A percentile compares a stretch with the other conserved stretches of the same genome.
Evolutionary conservation across 2,113 vertebrate genomes (phyloP).

Genomic region (Sinocyclocheilus maitianheensis): DNA sequence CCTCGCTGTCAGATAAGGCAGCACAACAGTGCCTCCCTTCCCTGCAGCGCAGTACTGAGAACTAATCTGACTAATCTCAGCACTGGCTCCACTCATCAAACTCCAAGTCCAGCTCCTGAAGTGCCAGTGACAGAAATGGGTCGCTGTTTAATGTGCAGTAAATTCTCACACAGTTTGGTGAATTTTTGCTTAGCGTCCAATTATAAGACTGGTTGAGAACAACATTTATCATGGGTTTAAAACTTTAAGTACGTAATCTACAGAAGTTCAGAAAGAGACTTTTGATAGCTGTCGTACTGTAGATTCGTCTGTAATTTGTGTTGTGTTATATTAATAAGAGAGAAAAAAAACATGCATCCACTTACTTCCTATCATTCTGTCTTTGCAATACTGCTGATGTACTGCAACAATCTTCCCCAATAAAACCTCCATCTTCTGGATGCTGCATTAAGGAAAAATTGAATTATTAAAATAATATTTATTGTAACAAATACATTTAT

Average conservation of each 20-base stretch:
- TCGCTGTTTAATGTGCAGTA: neutral
- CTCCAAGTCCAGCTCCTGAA: neutral
- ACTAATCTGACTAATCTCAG: constrained; percentile 41
- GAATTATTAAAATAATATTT: neutral
- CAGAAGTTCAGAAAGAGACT: neutral
- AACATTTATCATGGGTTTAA: neutral
- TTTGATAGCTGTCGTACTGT: neutral
- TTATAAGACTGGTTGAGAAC: neutral
- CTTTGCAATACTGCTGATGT: constrained; percentile 85
- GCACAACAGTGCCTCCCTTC: constrained; percentile 23
- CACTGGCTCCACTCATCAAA: constrained; percentile 29
- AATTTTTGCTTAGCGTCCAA: neutral
- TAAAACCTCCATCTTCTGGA: constrained; percentile 83
- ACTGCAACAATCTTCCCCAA: constrained; percentile 84
- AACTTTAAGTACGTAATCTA: neutral
- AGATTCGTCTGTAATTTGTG: neutral
- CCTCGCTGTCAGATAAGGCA: constrained; percentile 33
- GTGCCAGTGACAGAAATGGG: constrained; percentile 14
- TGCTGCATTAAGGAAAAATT: constrained; percentile 68
- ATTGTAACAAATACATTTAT: neutral
- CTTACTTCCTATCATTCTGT: constrained; percentile 79
- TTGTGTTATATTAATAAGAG: neutral
- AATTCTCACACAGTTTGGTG: neutral
- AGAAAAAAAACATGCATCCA: constrained; percentile 8
- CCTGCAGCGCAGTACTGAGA: constrained; percentile 14